These are phyloP conservation scores for Muraenolepis orangiensis DNA, from an alignment of 2,797 vertebrate species.

Conservation along the genomic window DNA sequence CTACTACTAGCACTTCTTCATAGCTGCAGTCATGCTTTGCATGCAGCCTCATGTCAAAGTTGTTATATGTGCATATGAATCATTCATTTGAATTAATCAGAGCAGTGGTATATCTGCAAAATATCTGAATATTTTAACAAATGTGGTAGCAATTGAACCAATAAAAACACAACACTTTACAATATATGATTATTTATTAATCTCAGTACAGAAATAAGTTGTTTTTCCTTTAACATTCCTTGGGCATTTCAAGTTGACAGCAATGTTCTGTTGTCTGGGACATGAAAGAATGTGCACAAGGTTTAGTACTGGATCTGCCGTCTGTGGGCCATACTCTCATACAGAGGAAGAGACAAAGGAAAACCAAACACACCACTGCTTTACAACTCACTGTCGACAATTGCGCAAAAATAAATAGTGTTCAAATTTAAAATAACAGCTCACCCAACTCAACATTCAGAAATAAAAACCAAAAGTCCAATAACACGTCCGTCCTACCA, in stretches of 20 bases:
- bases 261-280: constrained; percentile 44
- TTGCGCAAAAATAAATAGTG: constrained; percentile 62
- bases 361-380: constrained; percentile 42
- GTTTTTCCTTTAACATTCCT: constrained; percentile 54
- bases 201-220: constrained; percentile 57
- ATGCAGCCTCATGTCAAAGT: no score
- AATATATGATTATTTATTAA: constrained; percentile 62
- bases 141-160: not conserved
- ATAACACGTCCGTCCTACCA: not conserved
- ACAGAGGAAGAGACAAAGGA: constrained; percentile 4
- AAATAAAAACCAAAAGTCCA: not conserved
- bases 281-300: constrained; percentile 37
- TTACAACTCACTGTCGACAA: constrained; percentile 38
- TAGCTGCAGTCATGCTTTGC: not conserved
- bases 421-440: constrained; percentile 36
- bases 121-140: not conserved
- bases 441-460: not conserved
- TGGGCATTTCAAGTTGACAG: constrained; percentile 56
- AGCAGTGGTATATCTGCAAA: not conserved
- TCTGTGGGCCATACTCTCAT: constrained; percentile 14
- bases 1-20: not conserved
- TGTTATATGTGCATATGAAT: not conserved
- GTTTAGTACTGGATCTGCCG: constrained; percentile 36
- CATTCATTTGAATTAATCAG: not conserved
- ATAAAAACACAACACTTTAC: constrained; percentile 22